Percentiles rank a stretch among this genome's conserved stretches.
Evolutionary conservation across 1,140 invertebrate species (phyloP).

Genomic region (Ceratina japonica): DNA sequence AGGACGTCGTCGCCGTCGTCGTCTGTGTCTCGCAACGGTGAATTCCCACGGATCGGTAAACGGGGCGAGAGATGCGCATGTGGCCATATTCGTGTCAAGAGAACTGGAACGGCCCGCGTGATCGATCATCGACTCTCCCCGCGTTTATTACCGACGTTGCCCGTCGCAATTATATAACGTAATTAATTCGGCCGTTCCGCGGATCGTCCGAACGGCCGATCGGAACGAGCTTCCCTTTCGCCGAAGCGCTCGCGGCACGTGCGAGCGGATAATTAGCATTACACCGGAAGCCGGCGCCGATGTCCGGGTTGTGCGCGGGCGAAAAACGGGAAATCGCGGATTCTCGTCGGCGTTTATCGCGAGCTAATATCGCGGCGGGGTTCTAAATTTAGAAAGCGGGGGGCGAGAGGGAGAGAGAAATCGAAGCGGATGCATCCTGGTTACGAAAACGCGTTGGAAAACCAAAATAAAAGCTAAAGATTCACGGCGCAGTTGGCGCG

Average conservation of each 20-base stretch:
- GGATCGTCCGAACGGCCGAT: conserved; percentile 1
- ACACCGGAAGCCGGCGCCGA: not conserved
- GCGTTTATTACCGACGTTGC: conserved; percentile 3
- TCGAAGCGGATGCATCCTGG: not conserved
- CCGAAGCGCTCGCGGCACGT: not conserved
- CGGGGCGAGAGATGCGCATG: not conserved
- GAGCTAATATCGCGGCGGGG: not conserved
- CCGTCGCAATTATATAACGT: conserved; percentile 9
- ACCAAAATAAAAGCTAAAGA: conserved; percentile 30
- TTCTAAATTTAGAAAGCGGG: not conserved
- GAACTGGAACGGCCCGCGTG: not conserved
- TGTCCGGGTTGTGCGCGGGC: too few relatives aligned
- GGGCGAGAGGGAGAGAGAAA: too few relatives aligned
- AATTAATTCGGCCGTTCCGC: conserved; percentile 31
- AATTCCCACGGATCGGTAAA: not conserved
- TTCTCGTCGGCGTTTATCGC: not conserved
- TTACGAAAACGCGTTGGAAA: not conserved
- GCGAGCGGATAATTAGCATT: conserved; percentile 10
- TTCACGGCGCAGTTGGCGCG: conserved; percentile 28
- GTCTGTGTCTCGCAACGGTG: too few relatives aligned
- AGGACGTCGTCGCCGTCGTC: too few relatives aligned
- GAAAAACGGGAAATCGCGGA: not conserved
- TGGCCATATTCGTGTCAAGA: not conserved
- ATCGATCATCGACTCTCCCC: conserved; percentile 24
- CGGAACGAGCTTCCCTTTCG: conserved; percentile 19